These are phyloP conservation scores for Gambelia wislizenii DNA, from an alignment of 2,797 vertebrate species.

Conservation along the genomic window DNA sequence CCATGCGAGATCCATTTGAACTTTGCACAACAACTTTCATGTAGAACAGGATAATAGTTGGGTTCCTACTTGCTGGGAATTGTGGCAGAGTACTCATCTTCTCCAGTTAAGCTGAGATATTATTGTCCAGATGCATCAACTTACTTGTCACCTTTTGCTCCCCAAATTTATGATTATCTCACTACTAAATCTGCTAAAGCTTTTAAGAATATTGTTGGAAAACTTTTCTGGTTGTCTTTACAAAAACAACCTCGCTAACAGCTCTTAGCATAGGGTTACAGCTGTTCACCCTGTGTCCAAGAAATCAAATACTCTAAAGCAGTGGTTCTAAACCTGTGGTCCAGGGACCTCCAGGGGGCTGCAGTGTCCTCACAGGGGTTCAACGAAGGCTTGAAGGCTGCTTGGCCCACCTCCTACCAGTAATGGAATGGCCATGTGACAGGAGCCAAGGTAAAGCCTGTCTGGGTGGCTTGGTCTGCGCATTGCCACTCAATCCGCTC, in stretches of 20 bases:
- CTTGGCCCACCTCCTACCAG: no score
- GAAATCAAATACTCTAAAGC: neutral
- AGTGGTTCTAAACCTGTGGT: no score
- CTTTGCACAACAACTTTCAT: neutral
- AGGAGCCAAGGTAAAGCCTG: no score
- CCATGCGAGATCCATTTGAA: neutral
- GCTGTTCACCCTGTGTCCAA: neutral
- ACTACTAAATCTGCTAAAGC: neutral
- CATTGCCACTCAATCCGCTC: no score
- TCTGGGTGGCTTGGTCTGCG: no score
- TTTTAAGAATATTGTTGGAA: neutral
- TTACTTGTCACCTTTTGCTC: neutral
- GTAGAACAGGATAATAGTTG: neutral
- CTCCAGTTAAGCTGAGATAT: neutral
- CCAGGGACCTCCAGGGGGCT: no score
- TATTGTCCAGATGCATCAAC: no score
- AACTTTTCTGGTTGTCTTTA: neutral
- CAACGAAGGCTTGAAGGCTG: no score
- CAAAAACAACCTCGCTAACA: neutral
- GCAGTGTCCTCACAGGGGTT: no score
- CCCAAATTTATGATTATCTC: neutral
- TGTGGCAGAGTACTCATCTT: neutral
- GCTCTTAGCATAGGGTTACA: neutral
- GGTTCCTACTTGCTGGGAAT: no score
- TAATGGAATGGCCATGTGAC: no score